Base-by-base conservation (phyloP, 2,797 vertebrate genomes). In the Phalloptychus januarius region DNA sequence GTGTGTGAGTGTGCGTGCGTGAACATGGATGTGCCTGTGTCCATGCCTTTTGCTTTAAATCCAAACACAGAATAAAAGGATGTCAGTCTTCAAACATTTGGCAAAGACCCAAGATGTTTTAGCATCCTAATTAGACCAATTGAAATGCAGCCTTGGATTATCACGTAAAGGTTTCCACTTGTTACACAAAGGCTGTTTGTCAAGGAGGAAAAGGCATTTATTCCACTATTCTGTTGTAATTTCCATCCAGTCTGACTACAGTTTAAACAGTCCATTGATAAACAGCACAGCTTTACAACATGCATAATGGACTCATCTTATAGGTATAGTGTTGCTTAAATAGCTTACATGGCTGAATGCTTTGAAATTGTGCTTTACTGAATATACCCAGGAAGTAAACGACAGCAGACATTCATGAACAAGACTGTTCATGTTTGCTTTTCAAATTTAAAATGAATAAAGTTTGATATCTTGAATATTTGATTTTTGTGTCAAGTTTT, bases 131-230 rank as follows among this genome's bases (percentile, higher is more conserved):
- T 92, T 76, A 86, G 74, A 70, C 67, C 87, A 86, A 91, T 82
- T 90, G 74, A 90, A 90, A 89, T 79, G 72, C 79, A 78, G 75
- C 82, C 86, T 87, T 80, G 80, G 84, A 93, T 89, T 87, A 89
- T 89, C 86, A 87, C 70, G 72, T 80, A 81, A 89, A 82, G 79
- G 72, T 91, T 91, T 91, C 88, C 87, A 86, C 80, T 93, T 87
- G 75, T 91, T 89, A 82, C 44, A 80, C 81, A 74, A 83, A 82
- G 72, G 75, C 70, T 85, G 75, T 83, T 88, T 90, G 83, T 85
- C 75, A 77, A 61, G 71, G 52, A 85, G 84, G 76, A 79, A 85
- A 87, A 87, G 84, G n/a, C 81, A 82, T 75, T 58, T 79, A 85
- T 76, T 82, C 50, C 3, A n/a, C 36, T 42, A 23, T 23, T 56